Percentiles rank a stretch among this genome's conserved stretches.
phyloP scores from a whole-genome alignment of 2,113 vertebrate genomes.

The Eptesicus fuscus region DNA sequence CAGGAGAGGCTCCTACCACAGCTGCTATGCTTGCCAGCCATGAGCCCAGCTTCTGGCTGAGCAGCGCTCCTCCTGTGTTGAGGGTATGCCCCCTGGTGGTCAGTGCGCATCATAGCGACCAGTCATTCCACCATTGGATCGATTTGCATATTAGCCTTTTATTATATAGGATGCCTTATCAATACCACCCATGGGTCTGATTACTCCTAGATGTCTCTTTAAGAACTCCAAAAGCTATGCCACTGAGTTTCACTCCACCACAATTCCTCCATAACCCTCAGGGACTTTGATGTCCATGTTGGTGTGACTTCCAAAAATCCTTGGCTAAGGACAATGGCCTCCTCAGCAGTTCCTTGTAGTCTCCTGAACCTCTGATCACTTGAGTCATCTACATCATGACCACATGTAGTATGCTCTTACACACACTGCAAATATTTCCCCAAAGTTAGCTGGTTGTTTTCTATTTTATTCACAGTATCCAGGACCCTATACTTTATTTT shows the following conservation, averaged over 20 bases:
- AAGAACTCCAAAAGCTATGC: neutral
- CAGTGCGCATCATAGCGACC: too few relatives aligned
- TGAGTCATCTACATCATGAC: neutral
- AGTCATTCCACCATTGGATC: too few relatives aligned
- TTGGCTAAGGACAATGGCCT: neutral
- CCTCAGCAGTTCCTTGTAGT: neutral
- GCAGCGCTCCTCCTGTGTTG: too few relatives aligned
- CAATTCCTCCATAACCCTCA: neutral
- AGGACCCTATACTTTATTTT: neutral
- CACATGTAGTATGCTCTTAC: neutral
- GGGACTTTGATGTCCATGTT: neutral
- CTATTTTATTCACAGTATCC: neutral
- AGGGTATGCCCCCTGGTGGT: too few relatives aligned
- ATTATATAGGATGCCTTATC: too few relatives aligned
- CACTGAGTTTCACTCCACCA: neutral
- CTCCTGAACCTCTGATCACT: neutral
- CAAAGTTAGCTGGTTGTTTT: neutral
- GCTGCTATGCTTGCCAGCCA: too few relatives aligned
- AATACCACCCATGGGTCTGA: neutral
- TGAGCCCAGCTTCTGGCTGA: too few relatives aligned
- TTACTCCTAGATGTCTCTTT: neutral
- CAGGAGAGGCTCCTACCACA: too few relatives aligned
- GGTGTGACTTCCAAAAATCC: neutral
- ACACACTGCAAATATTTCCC: neutral
- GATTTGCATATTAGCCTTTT: too few relatives aligned